phyloP scores from a whole-genome alignment of 2,797 vertebrate species.

The Pempheris klunzingeri region DNA sequence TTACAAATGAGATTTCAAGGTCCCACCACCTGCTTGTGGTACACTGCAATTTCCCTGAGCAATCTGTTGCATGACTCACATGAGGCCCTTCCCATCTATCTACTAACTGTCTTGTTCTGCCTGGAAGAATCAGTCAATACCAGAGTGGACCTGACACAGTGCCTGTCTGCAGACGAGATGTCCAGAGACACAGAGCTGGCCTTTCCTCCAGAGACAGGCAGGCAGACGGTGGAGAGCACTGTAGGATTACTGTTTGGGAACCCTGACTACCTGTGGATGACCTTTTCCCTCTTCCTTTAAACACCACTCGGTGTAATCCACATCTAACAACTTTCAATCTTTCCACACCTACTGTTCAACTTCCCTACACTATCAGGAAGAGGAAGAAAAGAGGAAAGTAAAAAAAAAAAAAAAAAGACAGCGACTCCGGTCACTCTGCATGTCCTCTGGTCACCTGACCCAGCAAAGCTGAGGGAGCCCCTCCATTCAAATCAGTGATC shows the following conservation, averaged over 20 bases:
- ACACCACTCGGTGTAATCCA: constrained; percentile 48
- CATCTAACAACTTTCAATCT: constrained; percentile 58
- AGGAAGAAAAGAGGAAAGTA: constrained; percentile 42
- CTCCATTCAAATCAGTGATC: constrained; percentile 51
- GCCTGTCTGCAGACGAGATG: constrained; percentile 59
- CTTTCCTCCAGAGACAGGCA: constrained; percentile 60
- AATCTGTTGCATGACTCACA: constrained; percentile 46
- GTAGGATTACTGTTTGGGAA: constrained; percentile 57
- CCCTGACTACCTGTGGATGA: constrained; percentile 55
- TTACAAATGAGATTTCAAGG: neutral
- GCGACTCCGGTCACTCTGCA: constrained; percentile 48
- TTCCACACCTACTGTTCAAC: constrained; percentile 52
- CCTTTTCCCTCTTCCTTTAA: constrained; percentile 50
- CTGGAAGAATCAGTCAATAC: constrained; percentile 71
- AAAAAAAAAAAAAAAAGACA: constrained; percentile 27
- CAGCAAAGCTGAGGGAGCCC: constrained; percentile 45
- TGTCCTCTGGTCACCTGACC: constrained; percentile 60
- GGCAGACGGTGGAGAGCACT: constrained; percentile 35
- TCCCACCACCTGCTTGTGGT: neutral
- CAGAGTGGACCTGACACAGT: constrained; percentile 59
- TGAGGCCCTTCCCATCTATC: constrained; percentile 48
- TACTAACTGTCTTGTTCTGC: constrained; percentile 47
- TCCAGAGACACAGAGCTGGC: constrained; percentile 54
- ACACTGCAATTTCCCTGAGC: constrained; percentile 24
- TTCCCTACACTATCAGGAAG: constrained; percentile 61